Percentiles rank a stretch among this genome's conserved stretches.
Conservation (phyloP, 37 sponge, comb jelly and placozoan genomes). For the Tethya wilhelma region DNA sequence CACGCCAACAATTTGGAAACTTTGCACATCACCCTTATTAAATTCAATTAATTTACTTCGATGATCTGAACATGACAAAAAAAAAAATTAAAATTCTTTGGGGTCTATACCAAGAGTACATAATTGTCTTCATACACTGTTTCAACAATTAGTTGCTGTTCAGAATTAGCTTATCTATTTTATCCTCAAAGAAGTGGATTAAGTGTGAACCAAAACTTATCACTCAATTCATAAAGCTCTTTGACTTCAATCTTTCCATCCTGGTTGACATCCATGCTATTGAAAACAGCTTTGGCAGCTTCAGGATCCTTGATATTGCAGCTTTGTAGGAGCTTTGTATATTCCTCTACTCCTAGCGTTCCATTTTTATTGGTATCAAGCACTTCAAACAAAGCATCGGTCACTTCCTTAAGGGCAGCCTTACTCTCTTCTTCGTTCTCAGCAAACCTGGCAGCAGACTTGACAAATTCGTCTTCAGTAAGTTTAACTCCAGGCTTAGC, state of each 20-base stretch:
- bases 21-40: no score
- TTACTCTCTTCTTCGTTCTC: not conserved
- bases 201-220: conserved; percentile 24
- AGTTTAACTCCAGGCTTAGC: conserved; percentile 13
- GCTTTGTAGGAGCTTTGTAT: not conserved
- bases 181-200: not conserved
- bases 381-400: conserved; percentile 8
- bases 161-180: no score
- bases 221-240: not conserved
- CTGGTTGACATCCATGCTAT: conserved; percentile 3
- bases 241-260: conserved; percentile 21
- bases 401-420: not conserved
- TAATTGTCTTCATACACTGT: no score
- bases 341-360: not conserved
- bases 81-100: no score
- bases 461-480: conserved; percentile 4
- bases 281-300: not conserved
- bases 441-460: conserved; percentile 6
- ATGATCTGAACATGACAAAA: no score
- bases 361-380: conserved; percentile 17
- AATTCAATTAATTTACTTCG: no score
- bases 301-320: not conserved
- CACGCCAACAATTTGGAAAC: no score
- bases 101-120: no score
- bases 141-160: no score